Base-by-base conservation (phyloP, 2,888 invertebrate species). In the Trachelus tabidus region DNA sequence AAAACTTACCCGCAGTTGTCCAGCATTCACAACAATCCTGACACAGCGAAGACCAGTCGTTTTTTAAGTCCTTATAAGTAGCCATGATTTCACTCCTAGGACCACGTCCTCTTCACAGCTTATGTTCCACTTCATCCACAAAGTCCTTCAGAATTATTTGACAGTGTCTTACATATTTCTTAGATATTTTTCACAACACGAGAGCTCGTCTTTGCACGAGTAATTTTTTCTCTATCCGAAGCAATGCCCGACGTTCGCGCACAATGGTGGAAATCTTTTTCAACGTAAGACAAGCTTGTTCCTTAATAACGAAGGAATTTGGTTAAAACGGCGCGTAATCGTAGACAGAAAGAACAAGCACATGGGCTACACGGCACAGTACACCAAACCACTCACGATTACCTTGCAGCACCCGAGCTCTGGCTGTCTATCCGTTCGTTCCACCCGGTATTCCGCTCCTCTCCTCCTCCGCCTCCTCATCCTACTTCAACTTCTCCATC, bases 31-130 rank as follows among this genome's bases (percentile, higher is more conserved):
- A 92, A 83, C 93, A 94, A 83, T 94, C 94, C 91, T 94, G 94
- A 89, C 94, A 94, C 78, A 95, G 92, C 90, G 93, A 92, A 84
- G 93, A 93, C 95, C 95, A 95, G 90, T 95, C 95, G 89, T 93
- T 93, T 88, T 94, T 92, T 85, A 95, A 93, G 89, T 95, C 95
- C 87, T 93, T 92, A 90, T 94, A 94, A 90, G 93, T 94, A 87
- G 95, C 95, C 95, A 95, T 95, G 73, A 31, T 75, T 34, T 68
- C 71, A 33, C n/a, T 37, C 69, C 37, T 71, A 40, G 34, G 69
- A 75, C 69, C 12, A 23, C 56, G 56, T 56, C 56, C 56, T 56
- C 23, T 56, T 56, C 56, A 23, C 56, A 56, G 56, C 6, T 56
- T 56, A 56, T 23, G 2, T 56, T 56, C 56, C 23, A 23, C 56